A percentile compares a stretch with the other conserved stretches of the same genome.
These are phyloP conservation scores for Calliphora vicina DNA, from an alignment of 1,140 invertebrate species.

Conservation along the genomic window DNA sequence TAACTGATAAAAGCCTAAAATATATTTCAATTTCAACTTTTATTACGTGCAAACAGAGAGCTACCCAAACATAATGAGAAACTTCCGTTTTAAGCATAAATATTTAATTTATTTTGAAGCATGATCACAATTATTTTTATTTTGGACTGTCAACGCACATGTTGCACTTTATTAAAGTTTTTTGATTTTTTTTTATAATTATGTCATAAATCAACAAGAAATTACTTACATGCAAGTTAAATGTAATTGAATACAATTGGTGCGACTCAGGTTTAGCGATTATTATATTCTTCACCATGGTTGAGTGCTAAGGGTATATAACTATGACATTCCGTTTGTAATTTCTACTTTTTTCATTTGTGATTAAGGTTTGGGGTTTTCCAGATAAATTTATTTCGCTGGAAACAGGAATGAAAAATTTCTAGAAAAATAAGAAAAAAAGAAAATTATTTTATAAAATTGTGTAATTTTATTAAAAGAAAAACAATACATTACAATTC, in stretches of 20 bases:
- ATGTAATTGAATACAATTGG: too few species aligned
- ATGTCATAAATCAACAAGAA: not conserved
- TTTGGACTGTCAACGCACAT: not conserved
- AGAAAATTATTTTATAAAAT: too few species aligned
- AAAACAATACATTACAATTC: too few species aligned
- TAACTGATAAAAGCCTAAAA: not conserved
- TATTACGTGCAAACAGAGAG: not conserved
- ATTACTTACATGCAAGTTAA: not conserved
- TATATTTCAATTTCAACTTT: not conserved
- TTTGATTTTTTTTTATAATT: not conserved
- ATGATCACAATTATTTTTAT: not conserved
- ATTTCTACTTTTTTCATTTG: too few species aligned
- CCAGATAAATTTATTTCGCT: too few species aligned
- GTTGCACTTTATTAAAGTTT: not conserved
- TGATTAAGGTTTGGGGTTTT: too few species aligned
- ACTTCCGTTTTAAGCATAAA: constrained; percentile 15
- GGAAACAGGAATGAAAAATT: too few species aligned
- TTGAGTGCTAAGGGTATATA: too few species aligned
- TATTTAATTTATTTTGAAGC: not conserved
- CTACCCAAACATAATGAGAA: not conserved
- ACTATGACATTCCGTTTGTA: too few species aligned
- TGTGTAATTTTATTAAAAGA: too few species aligned
- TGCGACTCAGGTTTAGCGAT: not conserved
- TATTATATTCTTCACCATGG: too few species aligned
- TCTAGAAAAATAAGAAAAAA: too few species aligned